These are phyloP conservation scores for Xylota segnis DNA, from an alignment of 2,888 invertebrate species.

Conservation along the genomic window DNA sequence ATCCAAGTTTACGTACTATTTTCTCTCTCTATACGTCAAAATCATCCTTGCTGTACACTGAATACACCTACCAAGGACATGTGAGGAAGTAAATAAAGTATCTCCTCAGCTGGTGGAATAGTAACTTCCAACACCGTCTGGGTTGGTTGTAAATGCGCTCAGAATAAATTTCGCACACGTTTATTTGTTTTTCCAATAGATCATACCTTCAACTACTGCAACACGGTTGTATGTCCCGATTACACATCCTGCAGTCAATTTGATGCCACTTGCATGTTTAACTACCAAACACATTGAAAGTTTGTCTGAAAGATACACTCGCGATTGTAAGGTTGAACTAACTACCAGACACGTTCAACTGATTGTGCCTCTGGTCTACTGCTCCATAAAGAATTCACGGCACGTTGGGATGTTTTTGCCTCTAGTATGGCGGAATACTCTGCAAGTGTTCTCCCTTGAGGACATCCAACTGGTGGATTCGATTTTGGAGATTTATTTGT, in stretches of 20 bases:
- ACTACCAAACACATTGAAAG: constrained; percentile 18
- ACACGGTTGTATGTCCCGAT: not conserved
- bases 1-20: too few species aligned
- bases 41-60: too few species aligned
- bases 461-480: constrained; percentile 48
- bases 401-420: constrained; percentile 53
- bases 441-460: constrained; percentile 23
- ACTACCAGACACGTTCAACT: constrained; percentile 37
- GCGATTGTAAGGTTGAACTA: constrained; percentile 41
- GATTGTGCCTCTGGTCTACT: constrained; percentile 36
- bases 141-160: constrained; percentile 28
- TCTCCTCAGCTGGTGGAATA: not conserved
- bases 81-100: too few species aligned
- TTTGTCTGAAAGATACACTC: constrained; percentile 23
- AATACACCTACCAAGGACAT: too few species aligned
- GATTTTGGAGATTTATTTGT: constrained; percentile 20
- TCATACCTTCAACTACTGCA: constrained; percentile 23
- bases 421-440: not conserved
- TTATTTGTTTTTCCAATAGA: constrained; percentile 39
- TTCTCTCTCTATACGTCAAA: too few species aligned
- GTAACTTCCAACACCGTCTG: not conserved
- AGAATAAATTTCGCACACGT: constrained; percentile 43
- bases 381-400: constrained; percentile 34
- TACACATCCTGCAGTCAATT: not conserved
- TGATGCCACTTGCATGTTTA: constrained; percentile 5